Percentiles rank a stretch among this genome's conserved stretches.
phyloP scores from a whole-genome alignment of 2,113 vertebrate species.

The Egretta garzetta region DNA sequence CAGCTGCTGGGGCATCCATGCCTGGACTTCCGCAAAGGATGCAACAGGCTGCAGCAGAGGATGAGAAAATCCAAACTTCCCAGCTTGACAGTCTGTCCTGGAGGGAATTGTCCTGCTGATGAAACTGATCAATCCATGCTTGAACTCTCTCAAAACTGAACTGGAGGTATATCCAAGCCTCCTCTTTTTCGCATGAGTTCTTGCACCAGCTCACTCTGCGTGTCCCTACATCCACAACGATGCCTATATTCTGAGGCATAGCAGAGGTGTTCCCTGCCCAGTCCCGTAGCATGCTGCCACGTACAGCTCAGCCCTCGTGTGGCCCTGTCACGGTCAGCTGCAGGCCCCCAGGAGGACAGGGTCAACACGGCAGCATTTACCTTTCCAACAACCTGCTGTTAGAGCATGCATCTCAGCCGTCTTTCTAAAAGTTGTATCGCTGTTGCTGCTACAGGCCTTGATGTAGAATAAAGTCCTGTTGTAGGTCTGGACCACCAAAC shows the following conservation, averaged over 20 bases:
- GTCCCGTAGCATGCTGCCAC: neutral
- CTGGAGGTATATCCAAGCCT: neutral
- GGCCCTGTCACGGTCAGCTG: neutral
- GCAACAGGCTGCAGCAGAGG: neutral
- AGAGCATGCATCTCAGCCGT: neutral
- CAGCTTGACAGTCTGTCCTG: neutral
- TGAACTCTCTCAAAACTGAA: neutral
- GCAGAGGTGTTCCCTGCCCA: neutral
- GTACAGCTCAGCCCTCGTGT: neutral
- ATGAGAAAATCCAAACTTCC: neutral
- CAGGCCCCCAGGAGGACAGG: accelerated
- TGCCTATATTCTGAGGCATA: neutral
- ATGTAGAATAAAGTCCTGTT: neutral
- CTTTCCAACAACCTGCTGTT: neutral
- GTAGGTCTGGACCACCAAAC: neutral
- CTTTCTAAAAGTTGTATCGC: neutral
- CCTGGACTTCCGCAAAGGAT: neutral
- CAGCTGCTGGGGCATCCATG: neutral
- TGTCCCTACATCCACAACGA: neutral
- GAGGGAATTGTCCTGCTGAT: neutral
- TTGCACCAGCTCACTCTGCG: accelerated
- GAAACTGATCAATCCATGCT: neutral
- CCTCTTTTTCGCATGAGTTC: neutral
- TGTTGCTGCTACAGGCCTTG: accelerated
- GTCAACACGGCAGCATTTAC: accelerated